These are phyloP conservation scores for Caenorhabditis japonica DNA, from an alignment of 2,888 invertebrate genomes.

Conservation along the genomic window DNA sequence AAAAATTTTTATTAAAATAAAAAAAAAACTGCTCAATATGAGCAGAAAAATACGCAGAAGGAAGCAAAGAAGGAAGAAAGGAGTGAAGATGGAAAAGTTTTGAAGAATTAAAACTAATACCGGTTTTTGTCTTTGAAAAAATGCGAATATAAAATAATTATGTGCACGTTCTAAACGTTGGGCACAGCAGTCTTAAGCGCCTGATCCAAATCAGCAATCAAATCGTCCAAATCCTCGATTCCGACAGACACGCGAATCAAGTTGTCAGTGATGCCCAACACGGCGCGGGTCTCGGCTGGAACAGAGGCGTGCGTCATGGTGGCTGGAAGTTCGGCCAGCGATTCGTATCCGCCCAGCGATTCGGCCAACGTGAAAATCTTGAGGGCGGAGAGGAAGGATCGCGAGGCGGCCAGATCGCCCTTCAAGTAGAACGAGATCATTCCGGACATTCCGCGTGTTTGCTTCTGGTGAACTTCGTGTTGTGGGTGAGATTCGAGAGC, in stretches of 20 bases:
- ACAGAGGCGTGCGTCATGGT: constrained; percentile 96
- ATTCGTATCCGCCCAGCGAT: constrained; percentile 94
- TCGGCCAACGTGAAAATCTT: constrained; percentile 90
- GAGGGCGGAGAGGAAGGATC: constrained; percentile 84
- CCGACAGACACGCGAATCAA: constrained; percentile 91
- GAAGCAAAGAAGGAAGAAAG: neutral
- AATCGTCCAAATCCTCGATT: constrained; percentile 88
- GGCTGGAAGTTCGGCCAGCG: constrained; percentile 90
- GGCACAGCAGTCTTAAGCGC: constrained; percentile 82
- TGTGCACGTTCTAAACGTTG: constrained; percentile 18
- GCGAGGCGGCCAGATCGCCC: constrained; percentile 85
- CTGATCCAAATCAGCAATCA: constrained; percentile 87
- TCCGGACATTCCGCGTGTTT: constrained; percentile 89
- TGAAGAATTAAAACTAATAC: constrained; percentile 34
- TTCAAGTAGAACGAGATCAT: constrained; percentile 90
- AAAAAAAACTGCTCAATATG: constrained; percentile 42
- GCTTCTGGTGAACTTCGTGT: constrained; percentile 85
- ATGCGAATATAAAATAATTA: constrained; percentile 11
- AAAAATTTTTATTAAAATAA: neutral
- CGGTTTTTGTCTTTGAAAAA: constrained; percentile 31
- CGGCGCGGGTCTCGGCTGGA: constrained; percentile 84
- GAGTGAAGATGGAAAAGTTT: neutral
- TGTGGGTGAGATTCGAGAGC: constrained; percentile 90
- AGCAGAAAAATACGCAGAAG: neutral
- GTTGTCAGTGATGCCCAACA: constrained; percentile 87